These are phyloP conservation scores for Lepidochrysops patricia DNA, from an alignment of 2,888 invertebrate species.

Conservation along the genomic window DNA sequence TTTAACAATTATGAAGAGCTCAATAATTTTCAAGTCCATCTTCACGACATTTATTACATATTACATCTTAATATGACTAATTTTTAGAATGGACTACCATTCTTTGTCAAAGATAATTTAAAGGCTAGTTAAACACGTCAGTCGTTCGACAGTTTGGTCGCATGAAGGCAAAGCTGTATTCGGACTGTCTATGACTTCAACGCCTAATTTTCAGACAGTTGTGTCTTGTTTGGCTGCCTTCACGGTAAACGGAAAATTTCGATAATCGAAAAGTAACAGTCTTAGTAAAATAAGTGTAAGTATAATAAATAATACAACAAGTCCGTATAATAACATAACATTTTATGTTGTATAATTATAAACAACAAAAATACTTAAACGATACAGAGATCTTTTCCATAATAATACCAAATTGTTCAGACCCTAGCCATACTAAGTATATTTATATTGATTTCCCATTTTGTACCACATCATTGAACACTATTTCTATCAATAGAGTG, in stretches of 20 bases:
- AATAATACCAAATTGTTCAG: not conserved
- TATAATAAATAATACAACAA: not conserved
- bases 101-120: not conserved
- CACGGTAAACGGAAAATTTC: not conserved
- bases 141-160: too few species aligned
- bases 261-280: not conserved
- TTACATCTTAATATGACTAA: not conserved
- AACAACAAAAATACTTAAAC: not conserved
- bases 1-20: constrained; percentile 2
- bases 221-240: too few species aligned
- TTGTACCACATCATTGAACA: not conserved
- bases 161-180: too few species aligned
- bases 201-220: too few species aligned
- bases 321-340: not conserved
- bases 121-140: too few species aligned
- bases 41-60: not conserved
- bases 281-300: not conserved
- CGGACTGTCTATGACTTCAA: too few species aligned
- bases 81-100: not conserved
- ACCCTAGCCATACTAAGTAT: not conserved
- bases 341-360: not conserved
- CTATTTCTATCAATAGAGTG: too few species aligned
- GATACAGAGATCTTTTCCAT: not conserved
- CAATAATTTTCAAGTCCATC: constrained; percentile 2
- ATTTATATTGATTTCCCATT: not conserved